Conservation (phyloP, 2,888 invertebrate genomes). For the Noctua pronuba region DNA sequence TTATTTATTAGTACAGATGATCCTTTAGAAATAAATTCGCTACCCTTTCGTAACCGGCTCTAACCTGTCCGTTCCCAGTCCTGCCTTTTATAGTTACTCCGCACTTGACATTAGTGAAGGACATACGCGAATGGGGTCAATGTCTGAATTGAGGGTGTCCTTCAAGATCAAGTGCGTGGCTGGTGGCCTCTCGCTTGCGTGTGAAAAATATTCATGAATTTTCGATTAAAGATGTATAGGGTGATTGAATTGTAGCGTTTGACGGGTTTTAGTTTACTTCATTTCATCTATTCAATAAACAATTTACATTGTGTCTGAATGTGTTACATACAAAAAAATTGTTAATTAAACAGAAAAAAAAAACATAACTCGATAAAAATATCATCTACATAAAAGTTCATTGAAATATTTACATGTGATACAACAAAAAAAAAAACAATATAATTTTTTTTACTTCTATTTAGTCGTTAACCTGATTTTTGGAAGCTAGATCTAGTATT, state of each 20-base stretch:
- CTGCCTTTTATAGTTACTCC: neutral
- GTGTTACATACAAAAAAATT: too few relatives aligned
- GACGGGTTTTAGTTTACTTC: neutral
- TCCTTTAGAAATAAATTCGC: neutral
- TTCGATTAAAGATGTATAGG: neutral
- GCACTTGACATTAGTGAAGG: conserved; percentile 35
- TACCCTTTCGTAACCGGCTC: neutral
- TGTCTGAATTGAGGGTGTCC: conserved; percentile 23
- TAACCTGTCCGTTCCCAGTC: neutral
- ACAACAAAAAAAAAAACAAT: too few relatives aligned
- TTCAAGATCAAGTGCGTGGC: conserved; percentile 26
- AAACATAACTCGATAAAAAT: too few relatives aligned
- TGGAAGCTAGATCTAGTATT: too few relatives aligned
- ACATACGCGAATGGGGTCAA: conserved; percentile 12
- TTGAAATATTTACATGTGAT: too few relatives aligned
- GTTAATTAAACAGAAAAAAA: too few relatives aligned
- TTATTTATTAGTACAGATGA: too few relatives aligned
- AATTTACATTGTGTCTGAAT: too few relatives aligned
- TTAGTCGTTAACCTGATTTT: too few relatives aligned
- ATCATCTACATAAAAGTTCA: too few relatives aligned
- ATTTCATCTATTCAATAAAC: too few relatives aligned
- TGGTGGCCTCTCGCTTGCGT: conserved; percentile 7
- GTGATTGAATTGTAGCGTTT: neutral
- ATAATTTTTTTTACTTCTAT: neutral
- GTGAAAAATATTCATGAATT: conserved; percentile 33